Evolutionary conservation across 2,888 invertebrate genomes (phyloP).

Genomic region (Ptychoptera albimana): DNA sequence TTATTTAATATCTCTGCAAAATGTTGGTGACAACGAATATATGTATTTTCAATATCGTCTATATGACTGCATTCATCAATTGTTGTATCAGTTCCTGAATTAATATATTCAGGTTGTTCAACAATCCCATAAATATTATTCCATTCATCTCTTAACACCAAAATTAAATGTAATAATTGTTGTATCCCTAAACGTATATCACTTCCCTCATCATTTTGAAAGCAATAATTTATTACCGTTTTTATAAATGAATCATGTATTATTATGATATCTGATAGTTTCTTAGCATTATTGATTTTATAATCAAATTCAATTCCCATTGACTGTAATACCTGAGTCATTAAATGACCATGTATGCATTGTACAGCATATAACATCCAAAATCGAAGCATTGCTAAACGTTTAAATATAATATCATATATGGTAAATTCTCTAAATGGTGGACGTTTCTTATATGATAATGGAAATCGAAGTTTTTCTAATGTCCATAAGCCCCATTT

Average conservation of each 20-base stretch:
- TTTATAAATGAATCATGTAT: slow-evolving; percentile 25
- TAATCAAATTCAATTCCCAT: slow-evolving; percentile 21
- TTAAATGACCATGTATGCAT: slow-evolving; percentile 35
- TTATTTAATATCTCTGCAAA: slow-evolving; percentile 21
- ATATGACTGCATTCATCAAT: neutral
- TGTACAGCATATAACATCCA: slow-evolving; percentile 37
- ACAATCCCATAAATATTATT: slow-evolving; percentile 16
- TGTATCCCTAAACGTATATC: slow-evolving; percentile 4
- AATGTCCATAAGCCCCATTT: slow-evolving; percentile 38
- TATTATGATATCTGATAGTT: slow-evolving; percentile 20
- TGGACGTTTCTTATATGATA: slow-evolving; percentile 13
- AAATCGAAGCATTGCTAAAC: slow-evolving; percentile 35
- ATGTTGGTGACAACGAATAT: slow-evolving; percentile 25
- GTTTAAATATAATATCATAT: slow-evolving; percentile 24
- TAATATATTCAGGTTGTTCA: neutral
- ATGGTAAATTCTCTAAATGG: slow-evolving; percentile 20
- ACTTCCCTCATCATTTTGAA: slow-evolving; percentile 9
- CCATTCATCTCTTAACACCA: slow-evolving; percentile 26
- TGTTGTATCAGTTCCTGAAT: too few relatives aligned
- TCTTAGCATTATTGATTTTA: slow-evolving; percentile 18
- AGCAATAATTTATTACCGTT: slow-evolving; percentile 21
- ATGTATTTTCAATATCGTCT: neutral
- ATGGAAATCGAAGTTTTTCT: slow-evolving; percentile 30
- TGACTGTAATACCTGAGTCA: slow-evolving; percentile 32
- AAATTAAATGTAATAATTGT: slow-evolving; percentile 22